Conservation (phyloP, 2,113 vertebrate species). For the Takifugu flavidus region DNA sequence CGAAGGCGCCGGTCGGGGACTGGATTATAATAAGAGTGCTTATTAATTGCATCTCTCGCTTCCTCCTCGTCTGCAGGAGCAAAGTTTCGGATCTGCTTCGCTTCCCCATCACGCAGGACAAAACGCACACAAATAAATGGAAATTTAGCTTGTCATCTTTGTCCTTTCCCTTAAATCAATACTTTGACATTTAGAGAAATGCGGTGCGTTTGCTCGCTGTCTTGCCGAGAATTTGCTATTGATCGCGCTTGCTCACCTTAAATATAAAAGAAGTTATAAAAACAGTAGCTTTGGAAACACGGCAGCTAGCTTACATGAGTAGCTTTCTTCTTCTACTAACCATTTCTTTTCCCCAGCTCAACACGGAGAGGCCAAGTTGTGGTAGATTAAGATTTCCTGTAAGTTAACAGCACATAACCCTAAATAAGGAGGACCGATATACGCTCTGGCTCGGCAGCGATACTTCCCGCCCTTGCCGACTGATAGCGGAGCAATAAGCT, state of each 20-base stretch:
- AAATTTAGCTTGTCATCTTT: not conserved
- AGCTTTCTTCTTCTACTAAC: no score
- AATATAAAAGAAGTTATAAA: no score
- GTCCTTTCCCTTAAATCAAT: conserved; percentile 1
- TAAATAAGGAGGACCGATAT: no score
- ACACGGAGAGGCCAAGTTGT: no score
- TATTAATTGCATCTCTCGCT: conserved; percentile 61
- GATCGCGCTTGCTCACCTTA: not conserved
- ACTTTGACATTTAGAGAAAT: not conserved
- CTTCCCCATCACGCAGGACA: no score
- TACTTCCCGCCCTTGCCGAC: not conserved
- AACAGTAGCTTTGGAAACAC: no score
- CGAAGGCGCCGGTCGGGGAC: conserved; percentile 62
- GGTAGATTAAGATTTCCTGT: no score
- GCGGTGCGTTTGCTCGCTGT: not conserved
- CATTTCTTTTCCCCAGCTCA: no score
- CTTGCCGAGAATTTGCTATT: not conserved
- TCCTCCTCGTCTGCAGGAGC: conserved; percentile 40
- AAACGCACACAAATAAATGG: not conserved
- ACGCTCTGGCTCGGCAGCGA: not conserved
- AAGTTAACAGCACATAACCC: no score
- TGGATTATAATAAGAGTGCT: conserved; percentile 70
- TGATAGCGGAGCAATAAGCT: conserved; percentile 58
- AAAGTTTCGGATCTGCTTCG: conserved; percentile 36
- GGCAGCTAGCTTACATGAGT: no score